These are phyloP conservation scores for Aspiorhynchus laticeps DNA, from an alignment of 2,113 vertebrate species.

Conservation along the genomic window DNA sequence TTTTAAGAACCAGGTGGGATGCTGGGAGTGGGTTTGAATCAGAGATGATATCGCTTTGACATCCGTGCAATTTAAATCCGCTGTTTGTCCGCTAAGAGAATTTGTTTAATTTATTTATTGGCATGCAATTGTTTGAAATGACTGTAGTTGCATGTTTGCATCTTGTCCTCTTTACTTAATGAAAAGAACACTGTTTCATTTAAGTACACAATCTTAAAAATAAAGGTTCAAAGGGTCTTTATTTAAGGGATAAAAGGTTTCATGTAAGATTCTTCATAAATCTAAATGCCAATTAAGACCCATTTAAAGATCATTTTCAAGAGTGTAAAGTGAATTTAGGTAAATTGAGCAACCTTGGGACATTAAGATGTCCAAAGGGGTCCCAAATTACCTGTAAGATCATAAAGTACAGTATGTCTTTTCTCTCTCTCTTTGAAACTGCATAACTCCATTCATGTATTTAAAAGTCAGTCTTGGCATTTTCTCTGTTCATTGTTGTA, in stretches of 20 bases:
- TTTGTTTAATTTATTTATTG: neutral
- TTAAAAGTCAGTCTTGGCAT: neutral
- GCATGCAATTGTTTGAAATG: neutral
- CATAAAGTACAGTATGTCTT: neutral
- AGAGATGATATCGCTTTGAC: conserved; percentile 35
- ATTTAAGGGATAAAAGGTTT: too few species aligned
- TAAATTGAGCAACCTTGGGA: neutral
- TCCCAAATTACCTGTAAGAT: neutral
- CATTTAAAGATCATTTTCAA: neutral
- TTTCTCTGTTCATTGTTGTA: neutral
- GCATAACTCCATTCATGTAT: neutral
- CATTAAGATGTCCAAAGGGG: neutral
- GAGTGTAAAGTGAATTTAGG: neutral
- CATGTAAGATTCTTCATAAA: too few species aligned
- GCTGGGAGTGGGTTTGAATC: conserved; percentile 40
- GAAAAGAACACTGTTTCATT: too few species aligned
- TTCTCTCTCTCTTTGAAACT: neutral
- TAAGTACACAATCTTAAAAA: too few species aligned
- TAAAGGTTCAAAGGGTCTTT: too few species aligned
- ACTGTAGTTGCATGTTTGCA: too few species aligned
- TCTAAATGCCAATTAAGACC: too few species aligned
- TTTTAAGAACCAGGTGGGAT: conserved; percentile 34
- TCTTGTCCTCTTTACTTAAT: too few species aligned
- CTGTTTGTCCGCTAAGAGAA: neutral
- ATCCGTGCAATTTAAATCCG: neutral